Evolutionary conservation across 2,888 invertebrate genomes (phyloP).

Genomic region (Stictocephala bisonia): DNA sequence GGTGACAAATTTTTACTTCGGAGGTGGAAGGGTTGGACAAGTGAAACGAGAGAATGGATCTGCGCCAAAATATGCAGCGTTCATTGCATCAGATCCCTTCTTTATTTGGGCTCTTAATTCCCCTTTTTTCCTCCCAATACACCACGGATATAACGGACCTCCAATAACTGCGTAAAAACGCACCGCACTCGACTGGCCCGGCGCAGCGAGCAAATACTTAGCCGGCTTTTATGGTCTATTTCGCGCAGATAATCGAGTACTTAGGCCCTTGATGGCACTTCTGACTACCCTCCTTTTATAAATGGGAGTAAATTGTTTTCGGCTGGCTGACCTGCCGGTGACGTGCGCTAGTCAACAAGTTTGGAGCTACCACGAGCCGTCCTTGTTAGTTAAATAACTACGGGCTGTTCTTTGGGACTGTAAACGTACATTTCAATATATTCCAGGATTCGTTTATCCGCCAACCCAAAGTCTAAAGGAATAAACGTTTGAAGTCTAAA

Average conservation of each 20-base stretch:
- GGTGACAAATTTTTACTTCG: too few relatives aligned
- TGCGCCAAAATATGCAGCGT: constrained; percentile 24
- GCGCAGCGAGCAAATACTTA: constrained; percentile 33
- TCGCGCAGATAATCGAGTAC: constrained; percentile 47
- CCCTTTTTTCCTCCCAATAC: constrained; percentile 11
- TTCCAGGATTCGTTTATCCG: too few relatives aligned
- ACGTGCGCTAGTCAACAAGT: too few relatives aligned
- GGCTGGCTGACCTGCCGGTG: too few relatives aligned
- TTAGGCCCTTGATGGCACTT: constrained; percentile 43
- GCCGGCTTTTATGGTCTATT: constrained; percentile 54
- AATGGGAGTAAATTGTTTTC: constrained; percentile 24
- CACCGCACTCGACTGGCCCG: constrained; percentile 21
- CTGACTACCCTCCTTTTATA: constrained; percentile 30
- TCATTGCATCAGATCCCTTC: constrained; percentile 1
- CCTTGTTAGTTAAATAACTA: too few relatives aligned
- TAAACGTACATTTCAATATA: too few relatives aligned
- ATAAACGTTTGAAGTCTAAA: too few relatives aligned
- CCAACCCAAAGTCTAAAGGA: too few relatives aligned
- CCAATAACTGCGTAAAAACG: constrained; percentile 21
- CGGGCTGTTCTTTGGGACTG: too few relatives aligned
- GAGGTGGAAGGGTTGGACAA: too few relatives aligned
- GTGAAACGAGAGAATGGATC: too few relatives aligned
- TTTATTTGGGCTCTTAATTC: constrained; percentile 17
- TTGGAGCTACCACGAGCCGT: too few relatives aligned
- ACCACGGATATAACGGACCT: background rate